These are phyloP conservation scores for Acrocera orbiculus DNA, from an alignment of 2,888 invertebrate genomes.

Conservation along the genomic window DNA sequence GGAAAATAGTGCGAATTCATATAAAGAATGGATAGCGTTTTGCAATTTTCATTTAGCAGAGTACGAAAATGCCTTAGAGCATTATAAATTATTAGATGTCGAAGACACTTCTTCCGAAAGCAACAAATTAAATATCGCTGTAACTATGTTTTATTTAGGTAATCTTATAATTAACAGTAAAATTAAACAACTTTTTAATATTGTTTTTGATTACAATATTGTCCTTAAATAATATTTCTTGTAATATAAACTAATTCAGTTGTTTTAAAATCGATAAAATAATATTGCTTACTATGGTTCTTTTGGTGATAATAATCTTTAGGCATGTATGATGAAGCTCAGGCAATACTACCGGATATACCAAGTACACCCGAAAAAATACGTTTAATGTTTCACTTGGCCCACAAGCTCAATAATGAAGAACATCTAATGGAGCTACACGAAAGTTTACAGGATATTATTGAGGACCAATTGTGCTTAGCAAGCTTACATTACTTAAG, in stretches of 20 bases:
- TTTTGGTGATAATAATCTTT: conserved; percentile 8
- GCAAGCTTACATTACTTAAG: conserved; percentile 93
- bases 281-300: no score
- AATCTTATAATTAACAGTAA: conserved; percentile 20
- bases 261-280: no score
- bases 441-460: conserved; percentile 64
- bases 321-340: conserved; percentile 47
- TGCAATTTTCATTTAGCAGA: conserved; percentile 93
- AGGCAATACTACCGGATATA: conserved; percentile 45
- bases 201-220: neutral
- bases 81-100: conserved; percentile 42
- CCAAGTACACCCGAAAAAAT: conserved; percentile 49
- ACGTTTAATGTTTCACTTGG: conserved; percentile 76
- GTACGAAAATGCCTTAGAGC: conserved; percentile 62
- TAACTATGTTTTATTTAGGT: conserved; percentile 90
- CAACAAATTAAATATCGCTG: conserved; percentile 64
- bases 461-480: conserved; percentile 88
- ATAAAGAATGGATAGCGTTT: conserved; percentile 80
- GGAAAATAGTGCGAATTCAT: conserved; percentile 23
- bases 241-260: neutral
- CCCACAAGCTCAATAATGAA: conserved; percentile 85
- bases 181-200: neutral
- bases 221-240: neutral
- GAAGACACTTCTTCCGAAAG: conserved; percentile 40
- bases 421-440: conserved; percentile 66